These are phyloP conservation scores for Danio kyathit DNA, from an alignment of 2,797 vertebrate genomes.

Conservation along the genomic window DNA sequence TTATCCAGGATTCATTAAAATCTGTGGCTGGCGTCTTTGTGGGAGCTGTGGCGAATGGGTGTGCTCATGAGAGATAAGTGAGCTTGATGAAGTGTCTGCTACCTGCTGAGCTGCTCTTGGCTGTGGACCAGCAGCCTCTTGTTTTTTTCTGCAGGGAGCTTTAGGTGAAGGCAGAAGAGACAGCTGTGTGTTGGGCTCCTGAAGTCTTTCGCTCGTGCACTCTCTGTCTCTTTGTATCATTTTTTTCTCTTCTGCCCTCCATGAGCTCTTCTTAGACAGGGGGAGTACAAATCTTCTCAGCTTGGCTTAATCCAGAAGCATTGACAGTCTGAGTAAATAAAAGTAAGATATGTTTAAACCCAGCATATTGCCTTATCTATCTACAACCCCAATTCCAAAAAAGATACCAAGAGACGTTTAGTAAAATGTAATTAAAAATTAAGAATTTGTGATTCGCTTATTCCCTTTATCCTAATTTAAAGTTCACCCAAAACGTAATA, in stretches of 20 bases:
- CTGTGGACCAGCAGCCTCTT: constrained; percentile 38
- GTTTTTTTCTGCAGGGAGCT: constrained; percentile 42
- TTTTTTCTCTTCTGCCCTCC: constrained; percentile 10
- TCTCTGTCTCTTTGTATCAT: constrained; percentile 17
- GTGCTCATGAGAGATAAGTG: constrained; percentile 46
- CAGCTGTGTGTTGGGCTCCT: constrained; percentile 49
- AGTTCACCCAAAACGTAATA: too few relatives aligned
- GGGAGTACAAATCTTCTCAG: constrained; percentile 56
- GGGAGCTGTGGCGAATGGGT: constrained; percentile 13
- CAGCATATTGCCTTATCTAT: constrained; percentile 21
- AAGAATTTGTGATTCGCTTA: too few relatives aligned
- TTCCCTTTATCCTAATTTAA: too few relatives aligned
- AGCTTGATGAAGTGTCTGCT: constrained; percentile 42
- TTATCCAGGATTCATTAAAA: constrained; percentile 41
- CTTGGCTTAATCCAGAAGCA: constrained; percentile 49
- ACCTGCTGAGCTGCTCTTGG: constrained; percentile 47
- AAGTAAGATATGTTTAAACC: constrained; percentile 42
- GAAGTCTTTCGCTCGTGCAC: background rate
- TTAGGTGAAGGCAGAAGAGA: constrained; percentile 25
- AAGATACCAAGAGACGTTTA: too few relatives aligned
- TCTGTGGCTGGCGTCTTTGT: constrained; percentile 17
- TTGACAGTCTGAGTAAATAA: constrained; percentile 62
- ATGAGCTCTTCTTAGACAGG: constrained; percentile 40
- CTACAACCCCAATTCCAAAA: too few relatives aligned
- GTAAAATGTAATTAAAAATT: too few relatives aligned